Evolutionary conservation across 2,888 invertebrate genomes (phyloP).

Genomic region (Yponomeuta sedellus): DNA sequence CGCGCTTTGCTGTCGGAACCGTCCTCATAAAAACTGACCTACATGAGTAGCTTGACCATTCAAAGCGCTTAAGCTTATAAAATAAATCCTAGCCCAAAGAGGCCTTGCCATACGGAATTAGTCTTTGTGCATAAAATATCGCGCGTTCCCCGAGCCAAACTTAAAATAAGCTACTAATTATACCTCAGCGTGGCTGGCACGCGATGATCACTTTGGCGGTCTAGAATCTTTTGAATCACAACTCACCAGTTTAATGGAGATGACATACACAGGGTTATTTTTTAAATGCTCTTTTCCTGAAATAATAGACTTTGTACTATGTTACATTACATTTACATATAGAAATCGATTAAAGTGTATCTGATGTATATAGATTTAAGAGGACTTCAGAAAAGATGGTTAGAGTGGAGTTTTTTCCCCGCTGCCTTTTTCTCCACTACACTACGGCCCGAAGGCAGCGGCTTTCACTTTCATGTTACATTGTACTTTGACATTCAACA

Average conservation of each 20-base stretch:
- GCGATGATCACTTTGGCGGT: not conserved
- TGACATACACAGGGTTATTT: too few relatives aligned
- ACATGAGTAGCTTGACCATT: not conserved
- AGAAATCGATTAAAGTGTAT: too few relatives aligned
- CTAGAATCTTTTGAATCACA: not conserved
- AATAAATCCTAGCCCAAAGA: not conserved
- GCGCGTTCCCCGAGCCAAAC: not conserved
- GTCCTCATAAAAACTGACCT: not conserved
- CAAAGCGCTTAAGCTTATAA: not conserved
- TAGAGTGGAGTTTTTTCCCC: too few relatives aligned
- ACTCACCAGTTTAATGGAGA: not conserved
- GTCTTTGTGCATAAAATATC: not conserved
- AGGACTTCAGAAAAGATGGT: too few relatives aligned
- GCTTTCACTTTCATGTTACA: too few relatives aligned
- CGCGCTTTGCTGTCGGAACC: not conserved
- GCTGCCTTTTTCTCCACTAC: too few relatives aligned
- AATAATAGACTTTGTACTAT: too few relatives aligned
- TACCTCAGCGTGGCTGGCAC: not conserved
- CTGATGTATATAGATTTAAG: too few relatives aligned
- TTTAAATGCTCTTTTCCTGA: too few relatives aligned
- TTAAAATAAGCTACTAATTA: conserved; percentile 2
- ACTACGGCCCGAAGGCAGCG: too few relatives aligned
- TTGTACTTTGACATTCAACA: too few relatives aligned
- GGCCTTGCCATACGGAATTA: not conserved
- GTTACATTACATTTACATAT: too few relatives aligned